A percentile compares a stretch with the other conserved stretches of the same genome.
phyloP scores from a whole-genome alignment of 1,140 invertebrate genomes.

The Marisa cornuarietis region DNA sequence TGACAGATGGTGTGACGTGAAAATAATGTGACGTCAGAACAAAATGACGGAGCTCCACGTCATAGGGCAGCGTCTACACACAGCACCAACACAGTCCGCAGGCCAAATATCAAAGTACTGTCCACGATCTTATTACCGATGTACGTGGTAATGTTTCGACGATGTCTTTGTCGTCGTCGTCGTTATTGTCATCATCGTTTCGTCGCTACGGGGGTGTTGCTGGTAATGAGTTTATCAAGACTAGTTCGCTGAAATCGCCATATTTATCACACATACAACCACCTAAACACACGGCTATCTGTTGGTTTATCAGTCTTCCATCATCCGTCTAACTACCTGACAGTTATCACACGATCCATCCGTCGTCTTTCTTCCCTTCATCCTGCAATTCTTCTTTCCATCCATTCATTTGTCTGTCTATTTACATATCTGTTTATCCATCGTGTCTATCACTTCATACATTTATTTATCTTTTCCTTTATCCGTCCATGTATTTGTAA shows the following conservation, averaged over 20 bases:
- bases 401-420: conserved; percentile 2
- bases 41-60: no score
- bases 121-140: not conserved
- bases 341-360: no score
- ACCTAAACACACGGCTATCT: not conserved
- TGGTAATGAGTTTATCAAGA: no score
- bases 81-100: no score
- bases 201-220: not conserved
- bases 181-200: not conserved
- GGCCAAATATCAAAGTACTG: no score
- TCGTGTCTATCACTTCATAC: not conserved
- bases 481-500: not conserved
- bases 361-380: not conserved
- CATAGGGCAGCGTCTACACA: no score
- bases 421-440: not conserved
- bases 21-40: no score
- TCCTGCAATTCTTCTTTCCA: not conserved
- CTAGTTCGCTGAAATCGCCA: no score
- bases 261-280: not conserved
- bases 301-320: not conserved
- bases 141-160: not conserved
- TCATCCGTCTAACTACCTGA: no score
- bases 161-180: not conserved
- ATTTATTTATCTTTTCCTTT: not conserved
- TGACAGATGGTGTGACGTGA: no score